A percentile compares a stretch with the other conserved stretches of the same genome.
phyloP scores from a whole-genome alignment of 2,113 vertebrate genomes.

The Illadopsis cleaveri region DNA sequence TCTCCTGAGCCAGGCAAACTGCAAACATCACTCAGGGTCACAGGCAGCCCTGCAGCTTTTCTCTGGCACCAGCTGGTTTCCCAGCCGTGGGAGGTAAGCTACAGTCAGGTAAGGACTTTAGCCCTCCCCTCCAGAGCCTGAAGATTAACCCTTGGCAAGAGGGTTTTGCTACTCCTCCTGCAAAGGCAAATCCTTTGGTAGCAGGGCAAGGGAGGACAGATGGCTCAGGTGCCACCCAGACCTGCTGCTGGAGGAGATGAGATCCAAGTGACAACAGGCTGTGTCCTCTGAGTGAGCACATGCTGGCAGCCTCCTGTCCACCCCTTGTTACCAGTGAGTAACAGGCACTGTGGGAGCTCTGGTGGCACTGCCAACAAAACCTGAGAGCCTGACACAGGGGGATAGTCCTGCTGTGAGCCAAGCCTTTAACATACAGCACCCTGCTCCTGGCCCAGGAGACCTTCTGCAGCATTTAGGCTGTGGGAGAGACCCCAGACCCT shows the following conservation, averaged over 20 bases:
- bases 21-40: background rate
- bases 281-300: accelerated
- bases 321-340: background rate
- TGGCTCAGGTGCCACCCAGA: background rate
- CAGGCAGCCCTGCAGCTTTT: background rate
- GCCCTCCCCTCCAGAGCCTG: background rate
- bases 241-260: background rate
- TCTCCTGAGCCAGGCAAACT: background rate
- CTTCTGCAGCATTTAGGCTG: background rate
- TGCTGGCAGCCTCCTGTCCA: background rate
- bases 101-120: background rate
- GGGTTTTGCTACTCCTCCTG: background rate
- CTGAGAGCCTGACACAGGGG: background rate
- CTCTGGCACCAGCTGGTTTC: background rate
- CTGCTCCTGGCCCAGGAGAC: background rate
- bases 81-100: background rate
- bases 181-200: background rate
- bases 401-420: background rate
- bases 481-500: background rate
- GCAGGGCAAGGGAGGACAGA: background rate
- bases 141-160: background rate
- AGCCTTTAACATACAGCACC: background rate
- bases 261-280: background rate
- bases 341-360: background rate
- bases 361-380: background rate